Conservation (phyloP, 2,888 invertebrate species). For the Gastracanthus pulcherrimus region DNA sequence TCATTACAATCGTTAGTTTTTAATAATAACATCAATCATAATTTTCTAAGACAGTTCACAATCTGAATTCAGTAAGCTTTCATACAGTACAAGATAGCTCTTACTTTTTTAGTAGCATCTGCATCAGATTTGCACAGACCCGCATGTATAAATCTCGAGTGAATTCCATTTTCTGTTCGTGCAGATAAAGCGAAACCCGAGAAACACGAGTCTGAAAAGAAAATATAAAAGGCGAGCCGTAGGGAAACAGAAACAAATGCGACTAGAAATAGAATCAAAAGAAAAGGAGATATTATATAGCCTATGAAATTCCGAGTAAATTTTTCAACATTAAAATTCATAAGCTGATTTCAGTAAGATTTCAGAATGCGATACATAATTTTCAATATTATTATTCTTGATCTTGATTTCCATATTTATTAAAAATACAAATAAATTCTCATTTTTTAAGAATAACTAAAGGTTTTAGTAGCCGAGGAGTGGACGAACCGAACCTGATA, state of each 20-base stretch:
- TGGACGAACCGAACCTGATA: too few relatives aligned
- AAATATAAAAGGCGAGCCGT: slow-evolving; percentile 45
- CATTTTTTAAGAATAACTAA: background rate
- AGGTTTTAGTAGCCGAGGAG: too few relatives aligned
- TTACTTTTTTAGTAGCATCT: slow-evolving; percentile 15
- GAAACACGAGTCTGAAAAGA: slow-evolving; percentile 42
- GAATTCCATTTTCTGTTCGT: slow-evolving; percentile 39
- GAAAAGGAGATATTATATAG: background rate
- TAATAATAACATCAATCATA: too few relatives aligned
- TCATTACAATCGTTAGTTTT: too few relatives aligned
- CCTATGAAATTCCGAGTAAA: background rate
- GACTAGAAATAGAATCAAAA: background rate
- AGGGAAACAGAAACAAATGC: slow-evolving; percentile 13
- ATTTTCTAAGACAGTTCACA: background rate
- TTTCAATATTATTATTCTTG: background rate
- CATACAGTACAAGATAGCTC: slow-evolving; percentile 18
- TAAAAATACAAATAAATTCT: background rate
- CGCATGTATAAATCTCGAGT: slow-evolving; percentile 43
- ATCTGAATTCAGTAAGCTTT: background rate
- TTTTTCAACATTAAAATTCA: background rate
- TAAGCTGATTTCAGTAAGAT: background rate
- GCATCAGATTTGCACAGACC: slow-evolving; percentile 35
- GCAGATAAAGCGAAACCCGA: slow-evolving; percentile 21
- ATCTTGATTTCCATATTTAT: background rate
- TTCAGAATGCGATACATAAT: background rate